These are phyloP conservation scores for Etheostoma perlongum DNA, from an alignment of 2,797 vertebrate genomes.

Conservation along the genomic window DNA sequence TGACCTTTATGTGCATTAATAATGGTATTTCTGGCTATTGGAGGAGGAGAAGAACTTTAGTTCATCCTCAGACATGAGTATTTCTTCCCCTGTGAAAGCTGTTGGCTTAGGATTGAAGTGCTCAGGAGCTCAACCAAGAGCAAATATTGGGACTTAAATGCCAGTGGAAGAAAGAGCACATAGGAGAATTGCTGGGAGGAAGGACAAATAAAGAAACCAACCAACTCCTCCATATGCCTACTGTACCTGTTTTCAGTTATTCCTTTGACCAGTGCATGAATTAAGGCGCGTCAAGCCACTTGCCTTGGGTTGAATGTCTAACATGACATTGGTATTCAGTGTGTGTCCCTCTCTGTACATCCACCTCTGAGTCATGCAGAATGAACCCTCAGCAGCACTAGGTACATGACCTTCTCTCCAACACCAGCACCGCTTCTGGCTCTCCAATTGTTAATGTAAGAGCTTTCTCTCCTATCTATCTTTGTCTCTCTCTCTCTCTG, in stretches of 20 bases:
- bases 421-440: constrained; percentile 64
- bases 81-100: constrained; percentile 63
- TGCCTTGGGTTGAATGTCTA: constrained; percentile 46
- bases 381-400: constrained; percentile 62
- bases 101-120: constrained; percentile 65
- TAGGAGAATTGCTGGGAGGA: constrained; percentile 27
- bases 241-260: constrained; percentile 2
- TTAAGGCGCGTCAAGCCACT: constrained; percentile 21
- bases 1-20: constrained; percentile 77
- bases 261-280: constrained; percentile 23
- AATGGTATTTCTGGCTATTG: constrained; percentile 76
- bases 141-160: constrained; percentile 62
- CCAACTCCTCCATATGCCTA: neutral
- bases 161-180: constrained; percentile 30
- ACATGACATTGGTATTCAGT: constrained; percentile 64
- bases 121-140: constrained; percentile 53
- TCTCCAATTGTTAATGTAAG: constrained; percentile 74
- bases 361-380: constrained; percentile 66
- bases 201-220: constrained; percentile 14
- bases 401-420: constrained; percentile 78
- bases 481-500: constrained; percentile 18
- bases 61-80: constrained; percentile 63
- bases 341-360: constrained; percentile 46
- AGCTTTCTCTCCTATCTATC: constrained; percentile 35
- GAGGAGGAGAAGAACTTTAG: constrained; percentile 60